Evolutionary conservation across 2,888 invertebrate species (phyloP).

Genomic region (Chrysomela aeneicollis): DNA sequence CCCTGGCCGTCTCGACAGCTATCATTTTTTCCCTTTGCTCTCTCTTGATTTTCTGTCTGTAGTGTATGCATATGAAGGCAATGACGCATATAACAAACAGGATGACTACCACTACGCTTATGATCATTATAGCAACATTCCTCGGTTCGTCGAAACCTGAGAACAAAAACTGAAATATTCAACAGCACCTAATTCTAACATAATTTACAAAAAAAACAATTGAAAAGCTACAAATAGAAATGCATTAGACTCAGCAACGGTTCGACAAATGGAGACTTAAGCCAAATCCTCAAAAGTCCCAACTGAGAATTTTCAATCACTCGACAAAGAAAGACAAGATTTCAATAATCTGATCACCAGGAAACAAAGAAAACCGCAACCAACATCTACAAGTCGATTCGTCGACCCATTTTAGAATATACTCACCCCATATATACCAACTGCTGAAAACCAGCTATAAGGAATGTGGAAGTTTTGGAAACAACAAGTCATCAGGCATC

Average conservation of each 20-base stretch:
- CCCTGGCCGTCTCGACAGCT: constrained; percentile 80
- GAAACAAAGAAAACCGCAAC: constrained; percentile 3
- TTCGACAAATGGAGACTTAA: neutral
- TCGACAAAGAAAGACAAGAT: neutral
- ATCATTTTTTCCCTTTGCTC: constrained; percentile 83
- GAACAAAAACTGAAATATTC: too few relatives aligned
- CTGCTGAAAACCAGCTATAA: too few relatives aligned
- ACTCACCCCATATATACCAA: too few relatives aligned
- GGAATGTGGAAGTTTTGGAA: too few relatives aligned
- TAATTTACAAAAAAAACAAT: neutral
- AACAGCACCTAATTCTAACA: too few relatives aligned
- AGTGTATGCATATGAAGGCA: constrained; percentile 46
- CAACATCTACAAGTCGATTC: neutral
- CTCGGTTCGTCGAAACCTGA: constrained; percentile 52
- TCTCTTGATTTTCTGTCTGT: constrained; percentile 52
- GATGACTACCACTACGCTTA: constrained; percentile 67
- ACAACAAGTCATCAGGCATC: neutral
- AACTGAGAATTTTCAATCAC: neutral
- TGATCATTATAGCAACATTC: constrained; percentile 38
- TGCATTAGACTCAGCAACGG: neutral
- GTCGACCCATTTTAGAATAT: neutral
- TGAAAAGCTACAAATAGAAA: constrained; percentile 9
- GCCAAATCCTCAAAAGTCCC: too few relatives aligned
- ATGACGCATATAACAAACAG: constrained; percentile 63
- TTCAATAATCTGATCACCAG: constrained; percentile 4